Evolutionary conservation across 2,888 invertebrate genomes (phyloP), one percentile per base, ranked within the genome.

Genomic region (Patella pellucida): DNA sequence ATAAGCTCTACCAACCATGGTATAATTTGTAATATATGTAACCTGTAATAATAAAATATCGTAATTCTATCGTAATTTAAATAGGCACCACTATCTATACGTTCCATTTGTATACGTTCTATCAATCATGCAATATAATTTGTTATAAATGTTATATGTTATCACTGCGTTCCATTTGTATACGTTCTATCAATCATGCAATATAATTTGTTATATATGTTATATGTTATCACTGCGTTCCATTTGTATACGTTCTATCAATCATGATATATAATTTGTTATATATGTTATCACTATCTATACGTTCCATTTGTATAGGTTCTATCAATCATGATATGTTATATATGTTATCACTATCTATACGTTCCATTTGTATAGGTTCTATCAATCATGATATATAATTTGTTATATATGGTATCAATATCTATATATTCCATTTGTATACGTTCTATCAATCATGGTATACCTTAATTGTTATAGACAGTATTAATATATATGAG

Each of bases 151-250:
- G 27, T 1, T 27, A 27, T 27, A 27, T 27, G 27, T 1, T 27
- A 27, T 27, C 27, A 27, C 1, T 27, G n/a, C n/a, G n/a, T 27
- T 27, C 27, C 27, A 27, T 27, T 52, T 15, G 23, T 51, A 19
- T 70, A 70, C 23, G 70, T 70, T 23, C 70, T 51, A 16, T 16
- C 70, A 15, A 51, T 23, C 70, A 70, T 70, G 14, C n/a, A n/a
- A 51, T 50, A 52, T 70, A 70, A 23, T 70, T 70, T n/a, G 52
- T 70, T 3, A 70, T 70, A 50, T 50, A 51, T 15, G 70, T 51
- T 27, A 70, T n/a, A n/a, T n/a, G n/a, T n/a, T n/a, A n/a, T n/a
- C n/a, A n/a, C n/a, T n/a, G n/a, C n/a, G n/a, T n/a, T 52, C 70
- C 4, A 70, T 27, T 27, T 27, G 27, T 27, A 27, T 27, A 27